Evolutionary conservation across 2,888 invertebrate species (phyloP).

Genomic region (Cephus sareptanus): DNA sequence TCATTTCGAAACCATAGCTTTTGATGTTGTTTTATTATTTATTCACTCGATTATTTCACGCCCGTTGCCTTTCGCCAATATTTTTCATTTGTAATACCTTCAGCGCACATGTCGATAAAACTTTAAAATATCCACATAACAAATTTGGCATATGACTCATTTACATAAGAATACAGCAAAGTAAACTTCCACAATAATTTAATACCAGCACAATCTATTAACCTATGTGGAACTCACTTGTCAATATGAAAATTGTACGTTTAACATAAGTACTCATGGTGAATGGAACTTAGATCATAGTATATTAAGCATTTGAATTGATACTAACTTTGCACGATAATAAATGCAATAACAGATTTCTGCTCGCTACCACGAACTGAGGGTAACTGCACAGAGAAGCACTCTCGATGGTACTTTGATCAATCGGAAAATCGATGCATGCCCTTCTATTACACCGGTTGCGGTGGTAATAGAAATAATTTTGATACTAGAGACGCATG

Average conservation of each 20-base stretch:
- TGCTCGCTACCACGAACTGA: conserved; percentile 79
- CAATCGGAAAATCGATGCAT: conserved; percentile 85
- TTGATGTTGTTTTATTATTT: not conserved
- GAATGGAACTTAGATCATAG: not conserved
- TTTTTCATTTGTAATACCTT: not conserved
- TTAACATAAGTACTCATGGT: not conserved
- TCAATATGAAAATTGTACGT: not conserved
- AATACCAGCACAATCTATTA: not conserved
- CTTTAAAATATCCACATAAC: not conserved
- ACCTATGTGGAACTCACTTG: not conserved
- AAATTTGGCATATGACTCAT: not conserved
- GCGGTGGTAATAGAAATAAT: conserved; percentile 89
- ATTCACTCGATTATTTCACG: not conserved
- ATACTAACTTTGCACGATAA: conserved; percentile 56
- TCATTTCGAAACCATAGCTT: not conserved
- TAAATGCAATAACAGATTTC: conserved; percentile 72
- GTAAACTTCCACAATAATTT: not conserved
- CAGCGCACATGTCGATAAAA: not conserved
- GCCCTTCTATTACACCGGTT: conserved; percentile 94
- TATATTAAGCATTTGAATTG: not conserved
- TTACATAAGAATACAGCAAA: not conserved
- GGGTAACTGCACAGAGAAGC: conserved; percentile 82
- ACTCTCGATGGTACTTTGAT: conserved; percentile 89
- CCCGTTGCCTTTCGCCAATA: not conserved
- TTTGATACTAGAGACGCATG: conserved; percentile 82